Evolutionary conservation across 2,888 invertebrate species (phyloP).

Genomic region (Mimas tiliae): DNA sequence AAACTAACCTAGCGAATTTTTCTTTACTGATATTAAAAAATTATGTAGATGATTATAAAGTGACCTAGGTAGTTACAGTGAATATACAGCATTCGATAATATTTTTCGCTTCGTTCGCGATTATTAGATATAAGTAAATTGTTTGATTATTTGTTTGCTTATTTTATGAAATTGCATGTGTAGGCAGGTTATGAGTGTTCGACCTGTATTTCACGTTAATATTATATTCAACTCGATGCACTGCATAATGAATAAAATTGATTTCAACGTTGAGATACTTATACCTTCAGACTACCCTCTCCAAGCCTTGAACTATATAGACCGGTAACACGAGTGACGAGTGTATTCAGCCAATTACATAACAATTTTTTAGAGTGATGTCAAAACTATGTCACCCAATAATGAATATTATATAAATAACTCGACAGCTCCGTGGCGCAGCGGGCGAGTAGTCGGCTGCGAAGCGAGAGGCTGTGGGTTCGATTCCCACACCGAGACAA

Average conservation of each 20-base stretch:
- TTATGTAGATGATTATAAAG: neutral
- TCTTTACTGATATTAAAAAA: neutral
- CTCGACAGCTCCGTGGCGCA: too few species aligned
- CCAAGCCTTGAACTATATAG: neutral
- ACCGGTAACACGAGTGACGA: neutral
- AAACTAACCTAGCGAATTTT: too few species aligned
- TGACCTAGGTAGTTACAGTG: neutral
- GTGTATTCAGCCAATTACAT: too few species aligned
- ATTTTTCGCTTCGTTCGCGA: neutral
- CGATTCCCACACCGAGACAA: too few species aligned
- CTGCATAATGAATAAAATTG: neutral
- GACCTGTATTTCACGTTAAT: neutral
- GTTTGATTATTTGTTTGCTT: neutral
- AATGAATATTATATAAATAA: too few species aligned
- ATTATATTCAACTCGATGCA: constrained; percentile 1
- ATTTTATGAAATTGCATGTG: neutral
- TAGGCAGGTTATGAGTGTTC: neutral
- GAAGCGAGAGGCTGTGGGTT: too few species aligned
- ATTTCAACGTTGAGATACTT: neutral
- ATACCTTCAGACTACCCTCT: neutral
- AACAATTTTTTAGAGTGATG: too few species aligned
- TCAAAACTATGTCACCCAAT: too few species aligned
- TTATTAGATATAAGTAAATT: neutral
- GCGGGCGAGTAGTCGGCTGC: too few species aligned
- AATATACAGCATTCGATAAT: neutral